These are phyloP conservation scores for Lagothrix lagotricha DNA, from an alignment of 2,797 vertebrate species.

Conservation along the genomic window DNA sequence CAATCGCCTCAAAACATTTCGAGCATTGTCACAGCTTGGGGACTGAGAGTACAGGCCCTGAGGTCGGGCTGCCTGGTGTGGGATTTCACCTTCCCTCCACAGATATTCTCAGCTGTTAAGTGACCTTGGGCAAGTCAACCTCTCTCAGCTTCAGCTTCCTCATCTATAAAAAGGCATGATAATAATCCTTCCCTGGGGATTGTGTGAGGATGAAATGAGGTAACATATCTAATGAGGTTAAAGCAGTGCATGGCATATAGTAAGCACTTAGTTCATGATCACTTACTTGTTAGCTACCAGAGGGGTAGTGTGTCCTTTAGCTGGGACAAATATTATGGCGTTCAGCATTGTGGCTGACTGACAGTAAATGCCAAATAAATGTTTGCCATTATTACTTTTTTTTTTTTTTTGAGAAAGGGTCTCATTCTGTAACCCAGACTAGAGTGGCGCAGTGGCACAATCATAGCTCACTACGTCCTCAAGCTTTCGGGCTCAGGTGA, in stretches of 20 bases:
- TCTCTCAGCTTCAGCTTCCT: background rate
- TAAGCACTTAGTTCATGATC: background rate
- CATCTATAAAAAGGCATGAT: background rate
- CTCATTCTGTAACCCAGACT: background rate
- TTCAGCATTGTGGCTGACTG: background rate
- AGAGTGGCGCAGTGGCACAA: background rate
- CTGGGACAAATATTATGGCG: rapidly evolving
- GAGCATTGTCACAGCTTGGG: rapidly evolving
- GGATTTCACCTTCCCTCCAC: background rate
- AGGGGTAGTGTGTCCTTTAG: rapidly evolving
- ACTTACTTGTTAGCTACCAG: background rate
- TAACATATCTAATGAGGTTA: too few species aligned
- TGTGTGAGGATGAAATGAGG: background rate
- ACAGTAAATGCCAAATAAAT: background rate
- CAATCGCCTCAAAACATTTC: background rate
- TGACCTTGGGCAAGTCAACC: background rate
- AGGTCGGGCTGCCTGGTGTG: background rate
- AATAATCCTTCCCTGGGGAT: background rate
- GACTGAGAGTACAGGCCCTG: background rate
- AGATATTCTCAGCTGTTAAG: background rate
- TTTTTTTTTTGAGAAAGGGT: background rate
- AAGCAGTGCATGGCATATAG: too few species aligned
- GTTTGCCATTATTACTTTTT: background rate
- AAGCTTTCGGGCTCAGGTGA: background rate
- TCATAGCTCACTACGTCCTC: background rate